Evolutionary conservation across 35 echinoderm and acorn worm genomes (phyloP).

Genomic region (Stichopus chloronotus): DNA sequence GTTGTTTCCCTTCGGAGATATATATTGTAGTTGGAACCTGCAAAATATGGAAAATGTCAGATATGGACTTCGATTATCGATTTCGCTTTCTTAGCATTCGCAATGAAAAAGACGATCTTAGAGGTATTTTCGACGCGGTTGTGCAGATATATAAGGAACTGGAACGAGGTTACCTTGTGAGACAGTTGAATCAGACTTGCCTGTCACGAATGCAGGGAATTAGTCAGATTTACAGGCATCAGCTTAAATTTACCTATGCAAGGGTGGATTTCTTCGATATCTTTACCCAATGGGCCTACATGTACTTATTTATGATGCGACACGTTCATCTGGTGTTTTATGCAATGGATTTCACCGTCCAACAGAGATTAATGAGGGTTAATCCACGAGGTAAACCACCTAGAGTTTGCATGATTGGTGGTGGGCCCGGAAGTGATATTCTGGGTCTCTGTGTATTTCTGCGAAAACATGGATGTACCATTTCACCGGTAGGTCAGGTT

Average conservation of each 20-base stretch:
- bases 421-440: conserved; percentile 37
- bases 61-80: not conserved
- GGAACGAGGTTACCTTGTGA: no score
- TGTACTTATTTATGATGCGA: not conserved
- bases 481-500: not conserved
- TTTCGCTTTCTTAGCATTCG: not conserved
- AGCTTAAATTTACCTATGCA: not conserved
- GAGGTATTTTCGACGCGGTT: conserved; percentile 27
- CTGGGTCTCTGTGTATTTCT: not conserved
- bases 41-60: not conserved
- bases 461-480: not conserved
- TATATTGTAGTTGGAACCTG: no score
- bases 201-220: not conserved
- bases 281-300: conserved; percentile 33
- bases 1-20: no score
- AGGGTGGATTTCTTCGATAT: not conserved
- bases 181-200: not conserved
- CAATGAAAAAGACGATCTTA: not conserved
- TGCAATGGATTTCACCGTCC: not conserved
- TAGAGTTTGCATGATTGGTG: conserved; percentile 11
- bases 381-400: not conserved
- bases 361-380: not conserved
- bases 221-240: not conserved
- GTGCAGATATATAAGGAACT: not conserved
- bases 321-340: not conserved